Base-by-base conservation (phyloP, 2,888 invertebrate genomes). In the Netelia virgata region DNA sequence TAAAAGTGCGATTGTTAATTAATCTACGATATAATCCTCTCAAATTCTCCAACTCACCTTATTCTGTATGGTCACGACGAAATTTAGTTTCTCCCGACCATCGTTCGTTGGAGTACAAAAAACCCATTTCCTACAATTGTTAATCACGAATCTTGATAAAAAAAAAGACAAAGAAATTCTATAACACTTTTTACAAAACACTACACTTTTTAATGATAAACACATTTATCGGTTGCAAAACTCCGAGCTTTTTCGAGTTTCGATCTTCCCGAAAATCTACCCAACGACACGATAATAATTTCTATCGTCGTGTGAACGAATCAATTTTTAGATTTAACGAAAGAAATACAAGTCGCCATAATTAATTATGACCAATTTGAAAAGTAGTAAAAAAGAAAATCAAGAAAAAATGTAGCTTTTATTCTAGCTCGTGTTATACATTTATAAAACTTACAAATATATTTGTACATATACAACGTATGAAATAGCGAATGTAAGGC, bases 401-500 rank as follows among this genome's bases (percentile, higher is more conserved):
- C 18, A 16, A 18, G 18, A 55, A 16, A 16, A 16, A 55, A 55
- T 14, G 61, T 61, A 74, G 47, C 61, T 64, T 47, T 20, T 53
- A 69, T 81, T 75, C 18, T 63, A 69, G 75, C 63, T 78, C 11
- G 77, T 50, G 53, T 61, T 73, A 59, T 41, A 63, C 69, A 59
- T 64, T 75, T 70, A 70, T 14, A 70, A 82, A 61, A 72, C 18
- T 43, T 28, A 55, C 43, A 16, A 47, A 28, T 50, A 50, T 70
- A 75, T 59, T 80, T 79, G 79, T 83, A 83, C 68, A 69, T 77
- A 79, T 43, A 73, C 47, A 28, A 57, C 64, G 20, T 61, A 69
- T 16, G 14, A 73, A 70, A 66, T 83, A 76, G 70, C 36, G 72
- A 72, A 43, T 72, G 16, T 75, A 75, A 63, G 41, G 74, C n/a